Conservation (phyloP, 30 jellyfish, hydroid and myxozoan genomes). For the Morbakka virulenta region DNA sequence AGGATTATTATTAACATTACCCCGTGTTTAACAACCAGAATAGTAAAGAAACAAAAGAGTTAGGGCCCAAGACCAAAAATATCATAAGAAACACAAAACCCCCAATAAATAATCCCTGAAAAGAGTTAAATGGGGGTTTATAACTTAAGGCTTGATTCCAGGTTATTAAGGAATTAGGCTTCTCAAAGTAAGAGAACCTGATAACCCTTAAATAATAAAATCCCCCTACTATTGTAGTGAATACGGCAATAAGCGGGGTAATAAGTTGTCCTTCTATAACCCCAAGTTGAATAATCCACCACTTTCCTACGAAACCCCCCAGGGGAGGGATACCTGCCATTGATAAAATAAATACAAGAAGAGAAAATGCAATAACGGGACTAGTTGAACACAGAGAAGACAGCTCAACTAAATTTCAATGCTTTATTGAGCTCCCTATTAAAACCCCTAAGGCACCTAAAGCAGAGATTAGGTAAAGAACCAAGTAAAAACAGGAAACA, state of each 20-base stretch:
- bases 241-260: background rate
- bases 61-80: background rate
- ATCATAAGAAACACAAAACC: background rate
- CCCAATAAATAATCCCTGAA: background rate
- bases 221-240: constrained; percentile 21
- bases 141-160: background rate
- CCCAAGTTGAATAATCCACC: background rate
- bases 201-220: constrained; percentile 40
- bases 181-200: constrained; percentile 7
- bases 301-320: constrained; percentile 23
- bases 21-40: too few relatives aligned
- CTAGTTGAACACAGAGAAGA: background rate
- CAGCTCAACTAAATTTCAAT: background rate
- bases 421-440: background rate
- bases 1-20: constrained; percentile 17
- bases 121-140: background rate
- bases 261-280: background rate
- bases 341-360: background rate
- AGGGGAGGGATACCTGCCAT: constrained; percentile 52
- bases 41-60: too few relatives aligned
- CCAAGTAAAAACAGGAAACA: background rate
- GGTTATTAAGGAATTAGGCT: background rate
- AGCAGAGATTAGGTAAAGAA: constrained; percentile 5
- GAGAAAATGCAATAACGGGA: background rate
- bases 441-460: background rate